phyloP scores from a whole-genome alignment of 2,888 invertebrate genomes.

The Dendrolimus pini region DNA sequence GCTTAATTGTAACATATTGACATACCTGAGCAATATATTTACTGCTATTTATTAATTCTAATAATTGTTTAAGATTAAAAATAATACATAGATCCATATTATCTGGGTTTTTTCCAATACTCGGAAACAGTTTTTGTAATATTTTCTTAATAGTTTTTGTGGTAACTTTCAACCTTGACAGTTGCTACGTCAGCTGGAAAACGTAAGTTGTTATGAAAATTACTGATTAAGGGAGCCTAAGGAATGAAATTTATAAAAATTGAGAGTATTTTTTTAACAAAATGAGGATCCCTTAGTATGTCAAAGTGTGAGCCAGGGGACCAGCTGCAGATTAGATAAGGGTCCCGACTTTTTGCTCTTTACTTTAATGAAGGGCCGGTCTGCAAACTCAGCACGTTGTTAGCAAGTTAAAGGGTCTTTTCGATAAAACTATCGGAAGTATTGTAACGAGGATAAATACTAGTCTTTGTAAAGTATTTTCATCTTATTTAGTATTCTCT shows the following conservation, averaged over 20 bases:
- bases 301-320: slow-evolving; percentile 3
- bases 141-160: not conserved
- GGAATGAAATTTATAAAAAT: not conserved
- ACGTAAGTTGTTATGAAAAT: not conserved
- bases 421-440: slow-evolving; percentile 9
- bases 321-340: slow-evolving; percentile 22
- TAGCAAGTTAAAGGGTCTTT: slow-evolving; percentile 11
- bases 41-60: too few relatives aligned
- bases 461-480: not conserved
- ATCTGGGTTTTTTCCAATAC: not conserved
- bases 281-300: not conserved
- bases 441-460: slow-evolving; percentile 1
- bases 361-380: slow-evolving; percentile 32
- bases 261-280: not conserved
- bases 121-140: not conserved
- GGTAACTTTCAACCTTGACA: slow-evolving; percentile 4
- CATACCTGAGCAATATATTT: too few relatives aligned
- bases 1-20: too few relatives aligned
- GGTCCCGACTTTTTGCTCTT: slow-evolving; percentile 28
- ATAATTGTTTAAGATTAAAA: too few relatives aligned
- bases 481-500: too few relatives aligned
- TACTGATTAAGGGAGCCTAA: not conserved
- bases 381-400: slow-evolving; percentile 19
- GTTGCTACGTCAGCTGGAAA: slow-evolving; percentile 6
- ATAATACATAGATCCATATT: slow-evolving; percentile 1